Evolutionary conservation across 2,888 invertebrate genomes (phyloP).

Genomic region (Agrochola lota): DNA sequence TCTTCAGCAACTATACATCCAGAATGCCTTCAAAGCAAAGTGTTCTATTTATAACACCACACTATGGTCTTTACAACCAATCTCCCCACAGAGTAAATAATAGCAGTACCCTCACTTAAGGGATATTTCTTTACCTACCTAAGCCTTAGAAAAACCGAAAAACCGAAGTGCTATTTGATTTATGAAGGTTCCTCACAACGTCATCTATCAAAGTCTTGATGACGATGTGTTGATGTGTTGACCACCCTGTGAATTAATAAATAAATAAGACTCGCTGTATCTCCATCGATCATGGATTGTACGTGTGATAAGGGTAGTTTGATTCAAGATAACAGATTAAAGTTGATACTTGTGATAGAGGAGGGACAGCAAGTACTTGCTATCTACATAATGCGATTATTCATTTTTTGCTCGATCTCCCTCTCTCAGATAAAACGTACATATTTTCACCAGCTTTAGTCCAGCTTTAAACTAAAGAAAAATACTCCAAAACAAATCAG

Average conservation of each 20-base stretch:
- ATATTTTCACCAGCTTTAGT: too few relatives aligned
- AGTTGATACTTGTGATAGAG: background rate
- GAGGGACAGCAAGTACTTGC: too few relatives aligned
- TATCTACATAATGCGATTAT: too few relatives aligned
- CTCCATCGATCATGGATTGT: constrained; percentile 54
- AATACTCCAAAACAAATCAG: too few relatives aligned
- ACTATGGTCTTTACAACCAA: constrained; percentile 16
- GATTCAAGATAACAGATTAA: constrained; percentile 20
- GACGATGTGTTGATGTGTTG: constrained; percentile 59
- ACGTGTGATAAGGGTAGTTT: constrained; percentile 29
- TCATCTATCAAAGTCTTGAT: constrained; percentile 59
- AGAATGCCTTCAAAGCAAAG: constrained; percentile 19
- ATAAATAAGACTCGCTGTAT: constrained; percentile 43
- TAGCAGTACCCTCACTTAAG: constrained; percentile 12
- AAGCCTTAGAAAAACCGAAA: constrained; percentile 29
- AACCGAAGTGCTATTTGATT: constrained; percentile 25
- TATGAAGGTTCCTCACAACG: constrained; percentile 49
- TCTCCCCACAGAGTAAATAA: constrained; percentile 32
- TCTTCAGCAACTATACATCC: background rate
- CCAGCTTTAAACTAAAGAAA: too few relatives aligned
- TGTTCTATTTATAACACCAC: constrained; percentile 18
- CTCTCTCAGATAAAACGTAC: too few relatives aligned
- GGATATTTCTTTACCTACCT: constrained; percentile 4
- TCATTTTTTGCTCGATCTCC: too few relatives aligned
- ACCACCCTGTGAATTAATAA: constrained; percentile 24